Conservation (phyloP, 2,888 invertebrate species). For the Eudemis profundana region DNA sequence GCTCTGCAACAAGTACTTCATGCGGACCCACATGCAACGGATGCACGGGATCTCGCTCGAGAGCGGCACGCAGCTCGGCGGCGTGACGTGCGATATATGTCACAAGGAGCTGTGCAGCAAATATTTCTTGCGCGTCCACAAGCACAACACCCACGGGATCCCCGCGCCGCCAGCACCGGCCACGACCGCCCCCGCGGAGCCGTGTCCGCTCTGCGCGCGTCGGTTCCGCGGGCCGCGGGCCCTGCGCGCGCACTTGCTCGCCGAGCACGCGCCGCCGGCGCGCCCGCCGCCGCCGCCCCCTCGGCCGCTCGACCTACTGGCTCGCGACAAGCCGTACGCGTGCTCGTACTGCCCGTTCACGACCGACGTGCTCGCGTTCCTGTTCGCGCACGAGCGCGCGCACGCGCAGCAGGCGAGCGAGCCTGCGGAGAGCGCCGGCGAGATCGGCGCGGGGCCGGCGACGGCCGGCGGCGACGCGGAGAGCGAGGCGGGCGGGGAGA, state of each 20-base stretch:
- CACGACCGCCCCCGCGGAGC: slow-evolving; percentile 77
- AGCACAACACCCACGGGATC: slow-evolving; percentile 98
- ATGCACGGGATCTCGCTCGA: slow-evolving; percentile 99
- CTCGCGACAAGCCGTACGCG: slow-evolving; percentile 90
- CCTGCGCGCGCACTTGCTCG: slow-evolving; percentile 93
- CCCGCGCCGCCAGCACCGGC: slow-evolving; percentile 91
- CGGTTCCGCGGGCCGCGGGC: slow-evolving; percentile 95
- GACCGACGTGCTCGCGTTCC: slow-evolving; percentile 94
- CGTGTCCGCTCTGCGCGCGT: slow-evolving; percentile 93
- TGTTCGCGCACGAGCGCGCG: slow-evolving; percentile 96
- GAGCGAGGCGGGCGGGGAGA: slow-evolving; percentile 58
- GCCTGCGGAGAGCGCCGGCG: slow-evolving; percentile 51
- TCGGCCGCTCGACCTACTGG: slow-evolving; percentile 85
- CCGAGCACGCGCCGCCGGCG: slow-evolving; percentile 91
- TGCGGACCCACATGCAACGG: slow-evolving; percentile 99
- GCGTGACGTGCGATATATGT: slow-evolving; percentile 98
- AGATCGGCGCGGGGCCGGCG: slow-evolving; percentile 56
- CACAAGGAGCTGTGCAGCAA: slow-evolving; percentile 99
- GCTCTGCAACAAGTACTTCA: slow-evolving; percentile 99
- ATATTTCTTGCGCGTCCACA: slow-evolving; percentile 98
- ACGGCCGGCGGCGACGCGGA: slow-evolving; percentile 49
- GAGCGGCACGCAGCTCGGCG: slow-evolving; percentile 96
- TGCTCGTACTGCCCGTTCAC: slow-evolving; percentile 96
- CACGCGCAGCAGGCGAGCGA: slow-evolving; percentile 85
- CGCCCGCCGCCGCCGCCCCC: slow-evolving; percentile 73